Evolutionary conservation across 2,113 vertebrate species (phyloP).

Genomic region (Dipodomys ordii): DNA sequence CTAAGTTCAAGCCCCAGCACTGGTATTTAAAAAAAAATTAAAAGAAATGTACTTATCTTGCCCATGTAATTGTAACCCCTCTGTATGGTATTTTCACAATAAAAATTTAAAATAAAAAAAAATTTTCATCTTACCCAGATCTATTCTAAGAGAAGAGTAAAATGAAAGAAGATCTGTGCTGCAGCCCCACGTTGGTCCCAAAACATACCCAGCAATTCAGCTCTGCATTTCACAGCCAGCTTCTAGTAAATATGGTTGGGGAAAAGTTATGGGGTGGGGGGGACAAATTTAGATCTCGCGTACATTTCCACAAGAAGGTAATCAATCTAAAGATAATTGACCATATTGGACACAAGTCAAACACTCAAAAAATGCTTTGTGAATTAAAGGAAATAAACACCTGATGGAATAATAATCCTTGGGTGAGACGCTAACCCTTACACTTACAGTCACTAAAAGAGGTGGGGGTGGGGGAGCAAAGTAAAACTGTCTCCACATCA

Average conservation of each 20-base stretch:
- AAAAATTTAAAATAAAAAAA: no score
- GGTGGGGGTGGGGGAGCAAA: not conserved
- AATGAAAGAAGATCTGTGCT: constrained; percentile 50
- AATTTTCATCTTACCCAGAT: not conserved
- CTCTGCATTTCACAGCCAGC: not conserved
- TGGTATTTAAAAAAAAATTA: no score
- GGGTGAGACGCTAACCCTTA: not conserved
- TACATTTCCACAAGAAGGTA: not conserved
- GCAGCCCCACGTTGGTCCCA: constrained; percentile 10
- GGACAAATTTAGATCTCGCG: not conserved
- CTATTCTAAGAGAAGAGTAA: constrained; percentile 64
- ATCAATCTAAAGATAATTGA: not conserved
- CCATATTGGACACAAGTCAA: not conserved
- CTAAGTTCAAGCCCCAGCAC: no score
- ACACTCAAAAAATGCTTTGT: not conserved
- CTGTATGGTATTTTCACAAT: no score
- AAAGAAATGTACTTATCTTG: no score
- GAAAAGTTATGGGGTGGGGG: not conserved
- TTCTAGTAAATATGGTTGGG: not conserved
- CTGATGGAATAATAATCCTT: not conserved
- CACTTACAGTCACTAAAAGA: not conserved
- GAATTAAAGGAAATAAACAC: not conserved
- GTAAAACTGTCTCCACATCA: not conserved
- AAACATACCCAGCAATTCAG: not conserved
- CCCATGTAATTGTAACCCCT: no score